These are phyloP conservation scores for Shinisaurus crocodilurus DNA, from an alignment of 2,113 vertebrate genomes.

Conservation along the genomic window DNA sequence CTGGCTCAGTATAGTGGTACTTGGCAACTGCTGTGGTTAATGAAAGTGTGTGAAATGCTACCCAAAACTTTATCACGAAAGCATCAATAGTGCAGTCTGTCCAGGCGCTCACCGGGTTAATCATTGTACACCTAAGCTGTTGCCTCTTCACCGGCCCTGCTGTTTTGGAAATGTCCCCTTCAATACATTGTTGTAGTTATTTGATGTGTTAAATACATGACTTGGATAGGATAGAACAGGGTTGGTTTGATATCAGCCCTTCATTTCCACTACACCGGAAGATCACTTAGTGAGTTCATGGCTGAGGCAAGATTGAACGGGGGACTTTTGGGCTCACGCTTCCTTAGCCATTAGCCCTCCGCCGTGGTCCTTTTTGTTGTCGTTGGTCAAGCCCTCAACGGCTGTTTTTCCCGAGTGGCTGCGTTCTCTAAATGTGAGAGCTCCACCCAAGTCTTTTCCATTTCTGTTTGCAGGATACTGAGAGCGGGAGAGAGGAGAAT, in stretches of 20 bases:
- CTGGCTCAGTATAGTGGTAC: too few species aligned
- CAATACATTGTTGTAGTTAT: not conserved
- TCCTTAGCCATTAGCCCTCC: not conserved
- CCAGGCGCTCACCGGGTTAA: not conserved
- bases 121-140: too few species aligned
- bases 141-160: not conserved
- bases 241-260: not conserved
- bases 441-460: not conserved
- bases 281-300: not conserved
- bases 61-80: not conserved
- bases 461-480: conserved; percentile 78
- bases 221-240: not conserved
- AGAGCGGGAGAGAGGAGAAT: conserved; percentile 73
- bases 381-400: not conserved
- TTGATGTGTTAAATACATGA: not conserved
- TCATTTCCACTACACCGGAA: not conserved
- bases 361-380: too few species aligned
- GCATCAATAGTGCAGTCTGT: not conserved
- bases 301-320: not conserved
- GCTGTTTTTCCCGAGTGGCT: not conserved
- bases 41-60: not conserved
- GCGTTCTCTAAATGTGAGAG: not conserved
- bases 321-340: not conserved
- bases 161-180: not conserved
- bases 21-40: not conserved